Percentiles rank a stretch among this genome's conserved stretches.
phyloP scores from a whole-genome alignment of 2,797 vertebrate genomes.

The Pangasius djambal region DNA sequence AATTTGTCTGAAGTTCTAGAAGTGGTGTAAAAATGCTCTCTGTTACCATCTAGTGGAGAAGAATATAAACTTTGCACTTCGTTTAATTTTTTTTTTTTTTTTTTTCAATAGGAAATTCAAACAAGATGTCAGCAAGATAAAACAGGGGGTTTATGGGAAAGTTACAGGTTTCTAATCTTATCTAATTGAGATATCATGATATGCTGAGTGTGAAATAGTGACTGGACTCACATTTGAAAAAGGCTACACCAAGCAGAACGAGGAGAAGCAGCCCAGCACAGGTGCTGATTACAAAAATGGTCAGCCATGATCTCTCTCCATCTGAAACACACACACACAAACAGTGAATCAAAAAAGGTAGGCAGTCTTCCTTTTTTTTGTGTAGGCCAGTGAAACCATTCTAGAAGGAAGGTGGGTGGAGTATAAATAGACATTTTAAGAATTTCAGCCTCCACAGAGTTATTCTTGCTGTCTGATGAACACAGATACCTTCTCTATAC shows the following conservation, averaged over 20 bases:
- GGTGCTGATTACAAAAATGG: neutral
- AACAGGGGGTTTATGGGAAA: neutral
- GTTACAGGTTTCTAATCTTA: neutral
- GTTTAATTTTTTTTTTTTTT: neutral
- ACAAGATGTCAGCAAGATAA: neutral
- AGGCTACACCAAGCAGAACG: neutral
- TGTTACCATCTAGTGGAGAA: neutral
- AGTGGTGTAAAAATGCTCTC: neutral
- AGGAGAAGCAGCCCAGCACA: slow-evolving; percentile 2
- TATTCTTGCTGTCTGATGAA: neutral
- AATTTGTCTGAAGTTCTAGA: too few species aligned
- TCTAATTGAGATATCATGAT: neutral
- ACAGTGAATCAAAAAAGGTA: neutral
- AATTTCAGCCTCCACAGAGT: neutral
- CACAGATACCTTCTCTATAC: neutral
- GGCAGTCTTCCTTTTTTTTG: neutral
- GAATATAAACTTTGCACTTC: neutral
- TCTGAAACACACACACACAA: neutral
- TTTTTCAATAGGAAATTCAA: neutral
- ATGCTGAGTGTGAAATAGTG: neutral
- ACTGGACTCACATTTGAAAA: slow-evolving; percentile 1
- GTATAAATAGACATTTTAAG: neutral
- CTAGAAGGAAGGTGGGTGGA: neutral
- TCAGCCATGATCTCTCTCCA: neutral
- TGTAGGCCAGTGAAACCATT: neutral